Conservation (phyloP, 2,113 vertebrate genomes). For the Rhinolophus ferrumequinum region DNA sequence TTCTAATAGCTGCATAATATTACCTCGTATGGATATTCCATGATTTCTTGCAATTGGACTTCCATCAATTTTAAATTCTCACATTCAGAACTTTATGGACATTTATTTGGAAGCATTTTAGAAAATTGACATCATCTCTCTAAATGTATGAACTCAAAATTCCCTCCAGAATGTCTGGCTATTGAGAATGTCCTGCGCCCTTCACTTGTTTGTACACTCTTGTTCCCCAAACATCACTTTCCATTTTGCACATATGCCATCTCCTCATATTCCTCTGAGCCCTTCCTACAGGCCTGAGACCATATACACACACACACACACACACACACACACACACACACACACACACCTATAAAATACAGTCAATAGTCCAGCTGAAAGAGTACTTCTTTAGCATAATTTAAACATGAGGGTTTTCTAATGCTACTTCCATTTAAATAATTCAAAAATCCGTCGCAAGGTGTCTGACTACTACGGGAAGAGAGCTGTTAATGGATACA, state of each 20-base stretch:
- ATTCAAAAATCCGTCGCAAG: neutral
- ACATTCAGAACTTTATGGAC: neutral
- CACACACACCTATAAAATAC: no score
- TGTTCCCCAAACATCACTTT: neutral
- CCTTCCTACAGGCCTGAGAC: neutral
- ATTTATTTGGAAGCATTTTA: neutral
- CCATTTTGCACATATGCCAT: rapidly evolving
- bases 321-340: no score
- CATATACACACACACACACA: no score
- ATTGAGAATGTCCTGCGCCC: neutral
- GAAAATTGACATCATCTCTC: neutral
- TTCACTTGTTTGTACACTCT: neutral
- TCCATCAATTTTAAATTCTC: neutral
- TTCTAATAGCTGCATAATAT: neutral
- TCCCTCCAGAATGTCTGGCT: neutral
- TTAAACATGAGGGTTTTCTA: constrained; percentile 23
- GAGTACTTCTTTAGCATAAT: constrained; percentile 40
- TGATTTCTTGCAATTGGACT: neutral
- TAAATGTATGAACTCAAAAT: neutral
- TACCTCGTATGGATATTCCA: neutral
- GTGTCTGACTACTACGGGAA: constrained; percentile 16
- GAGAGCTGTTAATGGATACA: constrained; percentile 14
- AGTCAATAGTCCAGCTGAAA: neutral
- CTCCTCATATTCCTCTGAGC: neutral
- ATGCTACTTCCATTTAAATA: constrained; percentile 46